These are phyloP conservation scores for Sapajus apella DNA, from an alignment of 2,113 vertebrate species.

Conservation along the genomic window DNA sequence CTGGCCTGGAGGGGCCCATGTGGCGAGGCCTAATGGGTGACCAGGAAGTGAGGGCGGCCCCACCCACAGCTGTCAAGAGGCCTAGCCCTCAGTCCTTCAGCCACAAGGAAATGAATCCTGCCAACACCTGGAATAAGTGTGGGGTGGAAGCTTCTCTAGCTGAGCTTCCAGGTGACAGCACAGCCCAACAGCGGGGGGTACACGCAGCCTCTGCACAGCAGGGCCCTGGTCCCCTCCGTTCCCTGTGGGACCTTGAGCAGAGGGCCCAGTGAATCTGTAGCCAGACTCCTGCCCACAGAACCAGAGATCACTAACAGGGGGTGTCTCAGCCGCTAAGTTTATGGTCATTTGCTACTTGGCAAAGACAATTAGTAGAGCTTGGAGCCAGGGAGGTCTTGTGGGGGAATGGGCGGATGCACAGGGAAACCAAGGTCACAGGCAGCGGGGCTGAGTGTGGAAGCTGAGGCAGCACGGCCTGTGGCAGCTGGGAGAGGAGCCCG, in stretches of 20 bases:
- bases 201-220: background rate
- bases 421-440: fast-evolving
- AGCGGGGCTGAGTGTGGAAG: no score
- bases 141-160: background rate
- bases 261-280: fast-evolving
- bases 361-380: fast-evolving
- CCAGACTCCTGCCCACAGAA: background rate
- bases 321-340: fast-evolving
- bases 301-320: background rate
- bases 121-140: background rate
- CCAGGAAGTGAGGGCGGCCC: background rate
- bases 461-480: background rate
- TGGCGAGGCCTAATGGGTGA: background rate
- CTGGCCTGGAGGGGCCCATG: no score
- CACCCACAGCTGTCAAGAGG: no score
- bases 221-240: background rate
- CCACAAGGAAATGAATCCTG: fast-evolving
- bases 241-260: background rate
- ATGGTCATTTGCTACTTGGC: no score
- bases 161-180: background rate
- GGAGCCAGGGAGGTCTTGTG: no score
- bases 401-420: fast-evolving
- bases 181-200: no score
- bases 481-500: fast-evolving
- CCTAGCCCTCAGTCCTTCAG: background rate